These are phyloP conservation scores for Dasyornis broadbenti DNA, from an alignment of 2,113 vertebrate genomes.

Conservation along the genomic window DNA sequence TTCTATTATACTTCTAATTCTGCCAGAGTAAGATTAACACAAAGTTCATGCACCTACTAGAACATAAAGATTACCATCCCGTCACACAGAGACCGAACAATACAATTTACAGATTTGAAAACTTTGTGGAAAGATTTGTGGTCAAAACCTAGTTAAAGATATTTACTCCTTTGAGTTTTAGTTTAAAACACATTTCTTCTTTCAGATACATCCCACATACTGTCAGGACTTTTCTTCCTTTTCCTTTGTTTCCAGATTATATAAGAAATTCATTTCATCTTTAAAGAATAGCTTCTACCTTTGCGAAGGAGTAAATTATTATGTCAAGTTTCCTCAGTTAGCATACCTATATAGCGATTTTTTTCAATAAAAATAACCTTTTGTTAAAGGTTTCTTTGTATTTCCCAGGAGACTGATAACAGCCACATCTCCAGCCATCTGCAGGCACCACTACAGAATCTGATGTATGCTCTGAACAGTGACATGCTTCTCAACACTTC, in stretches of 20 bases:
- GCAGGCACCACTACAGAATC: background rate
- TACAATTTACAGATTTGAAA: conserved; percentile 12
- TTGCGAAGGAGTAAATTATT: conserved; percentile 44
- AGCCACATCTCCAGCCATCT: conserved; percentile 9
- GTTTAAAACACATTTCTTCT: conserved; percentile 30
- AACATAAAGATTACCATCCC: background rate
- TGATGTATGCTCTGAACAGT: background rate
- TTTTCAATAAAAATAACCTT: conserved; percentile 42
- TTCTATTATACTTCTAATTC: background rate
- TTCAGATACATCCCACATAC: conserved; percentile 28
- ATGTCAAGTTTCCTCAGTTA: conserved; percentile 33
- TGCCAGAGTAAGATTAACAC: background rate
- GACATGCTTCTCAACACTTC: background rate
- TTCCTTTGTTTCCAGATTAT: conserved; percentile 46
- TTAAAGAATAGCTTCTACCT: conserved; percentile 19
- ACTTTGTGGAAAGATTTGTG: background rate
- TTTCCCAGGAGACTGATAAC: conserved; percentile 3
- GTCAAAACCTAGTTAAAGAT: conserved; percentile 23
- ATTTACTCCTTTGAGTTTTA: conserved; percentile 30
- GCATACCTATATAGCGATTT: background rate
- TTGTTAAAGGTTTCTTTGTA: conserved; percentile 13
- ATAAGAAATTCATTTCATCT: conserved; percentile 19
- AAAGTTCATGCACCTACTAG: background rate
- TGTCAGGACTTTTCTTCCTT: conserved; percentile 24
- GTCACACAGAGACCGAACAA: background rate